phyloP scores from a whole-genome alignment of 2,113 vertebrate species.

The Miniopterus natalensis region DNA sequence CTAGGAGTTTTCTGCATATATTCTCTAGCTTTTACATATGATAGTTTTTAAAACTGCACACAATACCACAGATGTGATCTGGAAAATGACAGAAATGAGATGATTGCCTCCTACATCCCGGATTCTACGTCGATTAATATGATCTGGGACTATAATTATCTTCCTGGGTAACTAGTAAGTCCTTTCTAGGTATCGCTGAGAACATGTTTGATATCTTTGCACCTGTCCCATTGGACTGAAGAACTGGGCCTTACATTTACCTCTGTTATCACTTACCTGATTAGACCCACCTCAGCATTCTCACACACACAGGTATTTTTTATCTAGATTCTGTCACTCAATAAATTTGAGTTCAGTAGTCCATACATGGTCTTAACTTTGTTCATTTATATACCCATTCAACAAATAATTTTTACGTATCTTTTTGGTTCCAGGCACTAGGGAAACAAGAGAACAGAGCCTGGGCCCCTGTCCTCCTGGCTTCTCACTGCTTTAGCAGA shows the following conservation, averaged over 20 bases:
- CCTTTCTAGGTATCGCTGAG: background rate
- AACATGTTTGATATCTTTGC: background rate
- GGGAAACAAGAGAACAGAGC: background rate
- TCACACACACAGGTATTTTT: background rate
- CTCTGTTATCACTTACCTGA: background rate
- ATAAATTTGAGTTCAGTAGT: background rate
- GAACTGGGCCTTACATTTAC: background rate
- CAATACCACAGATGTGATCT: background rate
- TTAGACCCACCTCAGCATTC: background rate
- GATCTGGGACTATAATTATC: background rate
- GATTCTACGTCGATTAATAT: background rate
- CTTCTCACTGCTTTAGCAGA: background rate
- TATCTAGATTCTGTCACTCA: background rate
- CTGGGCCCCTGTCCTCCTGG: background rate
- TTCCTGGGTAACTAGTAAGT: background rate
- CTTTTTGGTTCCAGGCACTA: background rate
- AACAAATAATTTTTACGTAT: background rate
- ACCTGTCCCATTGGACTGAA: background rate
- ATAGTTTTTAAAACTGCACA: background rate
- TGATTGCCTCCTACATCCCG: background rate
- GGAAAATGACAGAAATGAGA: background rate
- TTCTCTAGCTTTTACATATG: background rate
- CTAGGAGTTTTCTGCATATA: background rate
- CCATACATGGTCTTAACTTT: background rate
- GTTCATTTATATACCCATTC: background rate